Evolutionary conservation across 2,113 vertebrate genomes (phyloP).

Genomic region (Pleuronectes platessa): DNA sequence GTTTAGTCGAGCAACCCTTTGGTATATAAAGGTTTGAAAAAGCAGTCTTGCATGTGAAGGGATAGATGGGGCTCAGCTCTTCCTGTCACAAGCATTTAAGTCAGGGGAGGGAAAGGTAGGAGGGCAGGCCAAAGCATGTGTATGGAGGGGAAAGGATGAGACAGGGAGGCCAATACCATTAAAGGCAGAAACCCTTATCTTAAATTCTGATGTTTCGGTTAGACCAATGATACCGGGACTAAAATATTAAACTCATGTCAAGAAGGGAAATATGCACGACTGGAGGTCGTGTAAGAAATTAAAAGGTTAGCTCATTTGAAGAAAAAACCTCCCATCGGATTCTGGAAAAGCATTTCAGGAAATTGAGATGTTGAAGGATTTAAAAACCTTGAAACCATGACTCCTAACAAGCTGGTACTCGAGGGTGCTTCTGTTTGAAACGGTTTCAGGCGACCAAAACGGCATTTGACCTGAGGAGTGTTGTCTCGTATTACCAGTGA

Average conservation of each 20-base stretch:
- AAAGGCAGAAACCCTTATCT: not conserved
- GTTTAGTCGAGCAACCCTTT: conserved; percentile 38
- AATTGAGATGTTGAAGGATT: not conserved
- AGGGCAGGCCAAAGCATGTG: conserved; percentile 22
- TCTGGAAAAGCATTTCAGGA: not conserved
- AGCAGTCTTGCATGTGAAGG: conserved; percentile 56
- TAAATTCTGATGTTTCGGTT: conserved; percentile 2
- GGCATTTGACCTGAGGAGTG: not conserved
- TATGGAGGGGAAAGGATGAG: conserved; percentile 13
- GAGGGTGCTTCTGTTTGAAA: conserved; percentile 1
- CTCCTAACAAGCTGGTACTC: not conserved
- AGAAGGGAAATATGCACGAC: not conserved
- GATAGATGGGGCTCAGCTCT: conserved; percentile 56
- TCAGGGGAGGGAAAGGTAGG: conserved; percentile 34
- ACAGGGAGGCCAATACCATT: conserved; percentile 11
- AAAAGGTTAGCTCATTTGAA: conserved; percentile 3
- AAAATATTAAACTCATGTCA: conserved; percentile 20
- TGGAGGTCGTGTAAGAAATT: not conserved
- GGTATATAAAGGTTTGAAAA: conserved; percentile 49
- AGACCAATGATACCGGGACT: not conserved
- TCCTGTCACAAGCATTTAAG: conserved; percentile 60
- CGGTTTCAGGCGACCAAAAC: conserved; percentile 11
- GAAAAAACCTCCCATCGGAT: conserved; percentile 3
- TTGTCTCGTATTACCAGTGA: conserved; percentile 1
- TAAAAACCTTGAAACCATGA: not conserved